These are phyloP conservation scores for Caenorhabditis elegans DNA, from an alignment of 1,140 invertebrate genomes.

Conservation along the genomic window DNA sequence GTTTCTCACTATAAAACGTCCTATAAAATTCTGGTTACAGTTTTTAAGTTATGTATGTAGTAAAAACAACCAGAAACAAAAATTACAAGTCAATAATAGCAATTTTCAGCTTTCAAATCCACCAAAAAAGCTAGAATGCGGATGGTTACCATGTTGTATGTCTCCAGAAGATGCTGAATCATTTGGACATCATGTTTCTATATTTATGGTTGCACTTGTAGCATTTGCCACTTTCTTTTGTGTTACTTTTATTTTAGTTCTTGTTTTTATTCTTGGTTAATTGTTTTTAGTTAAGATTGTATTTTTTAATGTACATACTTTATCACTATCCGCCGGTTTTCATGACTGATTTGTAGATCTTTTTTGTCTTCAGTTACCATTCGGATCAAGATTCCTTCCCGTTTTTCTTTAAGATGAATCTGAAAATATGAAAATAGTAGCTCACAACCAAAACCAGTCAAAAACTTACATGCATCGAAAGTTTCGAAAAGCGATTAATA, in stretches of 20 bases:
- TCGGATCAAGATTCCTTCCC: neutral
- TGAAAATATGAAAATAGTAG: neutral
- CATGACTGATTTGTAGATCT: neutral
- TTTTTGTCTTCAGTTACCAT: slow-evolving; percentile 35
- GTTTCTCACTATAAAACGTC: no score
- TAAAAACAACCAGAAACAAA: no score
- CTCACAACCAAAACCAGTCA: no score
- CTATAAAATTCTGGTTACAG: no score
- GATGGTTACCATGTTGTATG: slow-evolving; percentile 50
- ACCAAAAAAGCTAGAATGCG: slow-evolving; percentile 40
- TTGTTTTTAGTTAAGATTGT: slow-evolving; percentile 36
- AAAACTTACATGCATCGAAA: neutral
- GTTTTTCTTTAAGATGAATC: slow-evolving; percentile 26
- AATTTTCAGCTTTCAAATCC: neutral
- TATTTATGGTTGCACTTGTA: slow-evolving; percentile 52
- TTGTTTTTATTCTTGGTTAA: slow-evolving; percentile 51
- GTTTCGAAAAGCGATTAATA: neutral
- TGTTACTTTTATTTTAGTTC: slow-evolving; percentile 50
- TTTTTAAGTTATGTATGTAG: no score
- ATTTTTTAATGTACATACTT: neutral
- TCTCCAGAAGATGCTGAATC: slow-evolving; percentile 44
- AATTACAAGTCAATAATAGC: neutral
- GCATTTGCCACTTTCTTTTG: slow-evolving; percentile 54
- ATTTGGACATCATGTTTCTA: slow-evolving; percentile 52
- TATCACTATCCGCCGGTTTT: slow-evolving; percentile 31